A percentile compares a stretch with the other conserved stretches of the same genome.
These are phyloP conservation scores for Heliocidaris tuberculata DNA, from an alignment of 35 echinoderm and acorn worm species.

Conservation along the genomic window DNA sequence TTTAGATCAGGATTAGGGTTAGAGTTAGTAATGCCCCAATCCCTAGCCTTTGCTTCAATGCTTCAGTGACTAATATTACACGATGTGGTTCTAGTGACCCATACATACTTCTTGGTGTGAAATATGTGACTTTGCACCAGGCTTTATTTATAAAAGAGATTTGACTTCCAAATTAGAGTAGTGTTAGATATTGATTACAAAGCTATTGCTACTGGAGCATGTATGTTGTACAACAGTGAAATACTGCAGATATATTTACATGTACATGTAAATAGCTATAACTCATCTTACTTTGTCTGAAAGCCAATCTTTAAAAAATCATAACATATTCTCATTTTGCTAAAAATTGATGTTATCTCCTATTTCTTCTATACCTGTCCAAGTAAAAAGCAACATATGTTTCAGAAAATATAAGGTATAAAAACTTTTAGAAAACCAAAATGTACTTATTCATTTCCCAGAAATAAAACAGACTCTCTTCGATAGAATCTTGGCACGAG, in stretches of 20 bases:
- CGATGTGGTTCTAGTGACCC: neutral
- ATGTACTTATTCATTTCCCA: neutral
- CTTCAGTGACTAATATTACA: neutral
- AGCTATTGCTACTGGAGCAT: too few species aligned
- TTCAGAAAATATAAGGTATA: neutral
- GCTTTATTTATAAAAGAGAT: too few species aligned
- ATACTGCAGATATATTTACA: too few species aligned
- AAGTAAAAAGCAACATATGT: neutral
- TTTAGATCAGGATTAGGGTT: neutral
- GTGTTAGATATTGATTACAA: too few species aligned
- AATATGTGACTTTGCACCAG: neutral
- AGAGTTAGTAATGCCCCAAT: neutral
- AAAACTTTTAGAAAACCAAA: neutral
- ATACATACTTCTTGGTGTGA: neutral
- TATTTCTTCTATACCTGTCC: neutral
- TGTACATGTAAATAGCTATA: too few species aligned
- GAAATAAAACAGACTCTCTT: neutral
- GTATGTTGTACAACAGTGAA: too few species aligned
- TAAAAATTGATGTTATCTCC: too few species aligned
- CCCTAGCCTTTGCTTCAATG: neutral
- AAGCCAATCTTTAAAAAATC: too few species aligned
- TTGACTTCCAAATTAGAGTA: too few species aligned
- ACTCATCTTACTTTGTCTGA: too few species aligned
- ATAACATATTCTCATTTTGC: too few species aligned
- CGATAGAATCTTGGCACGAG: neutral